These are phyloP conservation scores for Alcedo quadribrachys DNA, from an alignment of 2,797 vertebrate species.

Conservation along the genomic window DNA sequence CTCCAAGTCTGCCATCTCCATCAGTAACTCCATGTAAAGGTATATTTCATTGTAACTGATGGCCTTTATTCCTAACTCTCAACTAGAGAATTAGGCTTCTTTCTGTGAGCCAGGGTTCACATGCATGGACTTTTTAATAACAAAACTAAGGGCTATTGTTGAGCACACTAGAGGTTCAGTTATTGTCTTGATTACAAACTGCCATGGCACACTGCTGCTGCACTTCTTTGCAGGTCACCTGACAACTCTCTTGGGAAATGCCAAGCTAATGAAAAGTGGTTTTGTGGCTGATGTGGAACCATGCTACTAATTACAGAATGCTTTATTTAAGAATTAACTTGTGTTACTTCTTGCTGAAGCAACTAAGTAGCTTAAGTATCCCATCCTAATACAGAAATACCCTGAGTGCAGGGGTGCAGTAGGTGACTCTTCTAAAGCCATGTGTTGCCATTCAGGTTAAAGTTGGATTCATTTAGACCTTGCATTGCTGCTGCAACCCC, in stretches of 20 bases:
- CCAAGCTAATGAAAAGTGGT: neutral
- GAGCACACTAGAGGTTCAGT: neutral
- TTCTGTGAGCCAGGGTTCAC: neutral
- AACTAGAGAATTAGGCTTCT: neutral
- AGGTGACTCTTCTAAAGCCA: neutral
- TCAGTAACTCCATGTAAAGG: constrained; percentile 86
- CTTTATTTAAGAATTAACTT: neutral
- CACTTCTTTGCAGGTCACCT: neutral
- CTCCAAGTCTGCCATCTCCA: constrained; percentile 78
- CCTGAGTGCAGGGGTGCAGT: neutral
- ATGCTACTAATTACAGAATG: neutral
- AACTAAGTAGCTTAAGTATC: neutral
- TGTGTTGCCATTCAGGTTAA: neutral
- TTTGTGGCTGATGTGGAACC: neutral
- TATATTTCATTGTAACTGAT: constrained; percentile 44
- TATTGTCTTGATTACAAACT: neutral
- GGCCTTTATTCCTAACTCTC: neutral
- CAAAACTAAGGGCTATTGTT: neutral
- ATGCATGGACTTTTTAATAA: neutral
- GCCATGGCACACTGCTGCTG: neutral
- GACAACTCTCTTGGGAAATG: neutral
- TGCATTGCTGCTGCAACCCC: neutral
- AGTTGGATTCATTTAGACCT: neutral
- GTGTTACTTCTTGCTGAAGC: neutral
- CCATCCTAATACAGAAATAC: neutral